Base-by-base conservation (phyloP, 2,113 vertebrate species). In the Clinocottus analis region DNA sequence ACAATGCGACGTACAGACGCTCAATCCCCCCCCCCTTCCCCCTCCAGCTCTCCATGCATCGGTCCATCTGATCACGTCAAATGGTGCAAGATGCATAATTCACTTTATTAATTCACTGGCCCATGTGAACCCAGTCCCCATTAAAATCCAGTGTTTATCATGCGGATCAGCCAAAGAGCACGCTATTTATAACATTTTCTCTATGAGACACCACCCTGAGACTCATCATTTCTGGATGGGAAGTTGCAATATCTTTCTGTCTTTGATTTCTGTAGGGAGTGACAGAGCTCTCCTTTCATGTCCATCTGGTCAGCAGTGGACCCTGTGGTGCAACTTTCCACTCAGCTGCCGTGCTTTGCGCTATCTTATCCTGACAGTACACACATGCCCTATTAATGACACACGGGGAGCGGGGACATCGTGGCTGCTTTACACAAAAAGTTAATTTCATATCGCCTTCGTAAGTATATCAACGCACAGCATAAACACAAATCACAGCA, bases 251-350 rank as follows among this genome's bases (percentile, higher is more conserved):
- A 70, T 77, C 61, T 75, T 72, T 73, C 65, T 55, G 75, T 72
- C 87, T 93, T 93, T 93, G 91, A 92, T 90, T 86, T 88, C 84
- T 80, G 78, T 75, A 68, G 87, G 88, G 79, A 85, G 78, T 43
- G 35, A 86, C 72, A 58, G 80, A 82, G 81, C 72, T 66, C 64
- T 72, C 69, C 71, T 83, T 91, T 93, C 85, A 83, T 88, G 92
- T 92, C 91, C 94, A 93, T 93, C 91, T 93, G 92, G 86, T 90
- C 90, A 64, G 82, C 80, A 75, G 23, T 33, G 73, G 81, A 90
- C 87, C 85, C 88, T 43, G 79, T 31, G 41, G 85, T 82, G 87
- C 76, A 72, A 62, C 85, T 86, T 85, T 90, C 85, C 82, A 80
- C 72, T 78, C 71, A 79, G 83, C 80, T 83, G 79, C 74, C 25